These are phyloP conservation scores for Micromesistius poutassou DNA, from an alignment of 2,797 vertebrate species.

Conservation along the genomic window DNA sequence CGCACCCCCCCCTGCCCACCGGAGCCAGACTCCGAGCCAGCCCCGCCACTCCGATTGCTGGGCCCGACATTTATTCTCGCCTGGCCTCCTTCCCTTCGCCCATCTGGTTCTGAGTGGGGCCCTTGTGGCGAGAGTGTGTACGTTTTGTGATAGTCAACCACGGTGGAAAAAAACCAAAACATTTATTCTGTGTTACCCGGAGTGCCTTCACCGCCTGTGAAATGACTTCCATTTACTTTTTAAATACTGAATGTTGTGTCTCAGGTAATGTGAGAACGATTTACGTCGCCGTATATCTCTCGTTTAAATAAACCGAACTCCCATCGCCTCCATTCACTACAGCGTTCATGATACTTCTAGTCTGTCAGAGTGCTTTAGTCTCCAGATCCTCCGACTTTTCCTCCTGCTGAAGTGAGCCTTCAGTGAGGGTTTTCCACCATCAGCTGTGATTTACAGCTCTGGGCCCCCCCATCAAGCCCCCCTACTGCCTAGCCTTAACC, in stretches of 20 bases:
- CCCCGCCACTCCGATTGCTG: conserved; percentile 22
- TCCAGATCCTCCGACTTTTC: neutral
- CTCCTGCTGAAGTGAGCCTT: neutral
- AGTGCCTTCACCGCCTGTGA: neutral
- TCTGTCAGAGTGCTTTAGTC: neutral
- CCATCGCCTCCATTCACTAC: neutral
- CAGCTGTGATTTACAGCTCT: neutral
- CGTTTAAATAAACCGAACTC: neutral
- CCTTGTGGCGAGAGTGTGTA: conserved; percentile 10
- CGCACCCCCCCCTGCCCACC: conserved; percentile 39
- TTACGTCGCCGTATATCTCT: neutral
- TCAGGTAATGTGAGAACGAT: neutral
- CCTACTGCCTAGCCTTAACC: neutral
- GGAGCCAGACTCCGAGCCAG: conserved; percentile 55
- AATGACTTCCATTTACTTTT: neutral
- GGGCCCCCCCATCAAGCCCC: neutral
- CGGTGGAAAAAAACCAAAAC: neutral
- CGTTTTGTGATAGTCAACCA: neutral
- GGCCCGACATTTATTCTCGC: conserved; percentile 26
- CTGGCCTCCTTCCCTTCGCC: neutral
- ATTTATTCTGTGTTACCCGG: conserved; percentile 21
- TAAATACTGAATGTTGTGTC: neutral
- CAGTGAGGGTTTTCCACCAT: neutral
- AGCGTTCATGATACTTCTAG: neutral
- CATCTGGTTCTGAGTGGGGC: conserved; percentile 12